Evolutionary conservation across 1,140 invertebrate species (phyloP).

Genomic region (Nautilus pompilius): DNA sequence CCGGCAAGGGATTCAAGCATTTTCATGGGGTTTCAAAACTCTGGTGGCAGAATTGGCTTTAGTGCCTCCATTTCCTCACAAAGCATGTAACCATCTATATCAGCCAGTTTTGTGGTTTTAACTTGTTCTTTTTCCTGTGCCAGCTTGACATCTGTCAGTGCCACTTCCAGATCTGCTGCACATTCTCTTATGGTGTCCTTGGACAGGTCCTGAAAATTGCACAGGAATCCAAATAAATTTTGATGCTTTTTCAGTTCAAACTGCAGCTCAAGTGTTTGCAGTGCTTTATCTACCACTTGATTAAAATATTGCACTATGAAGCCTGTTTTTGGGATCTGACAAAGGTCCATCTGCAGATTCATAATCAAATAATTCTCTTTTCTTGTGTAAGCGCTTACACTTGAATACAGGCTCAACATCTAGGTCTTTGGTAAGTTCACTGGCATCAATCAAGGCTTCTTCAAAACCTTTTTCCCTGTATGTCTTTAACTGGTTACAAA

Average conservation of each 20-base stretch:
- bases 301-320: background rate
- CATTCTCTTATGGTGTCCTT: background rate
- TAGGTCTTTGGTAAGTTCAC: background rate
- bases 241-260: background rate
- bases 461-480: background rate
- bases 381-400: background rate
- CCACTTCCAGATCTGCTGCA: background rate
- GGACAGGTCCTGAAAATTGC: background rate
- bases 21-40: background rate
- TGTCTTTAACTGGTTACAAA: background rate
- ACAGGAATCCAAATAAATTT: background rate
- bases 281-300: background rate
- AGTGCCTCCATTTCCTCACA: background rate
- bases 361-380: background rate
- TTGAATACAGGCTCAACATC: background rate
- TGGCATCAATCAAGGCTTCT: background rate
- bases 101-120: background rate
- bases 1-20: background rate
- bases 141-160: background rate
- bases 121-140: background rate
- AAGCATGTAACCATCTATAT: background rate
- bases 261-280: background rate
- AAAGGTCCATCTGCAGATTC: background rate
- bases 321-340: background rate
- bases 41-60: background rate